Conservation (phyloP, 2,888 invertebrate genomes). For the Lithodes maja region DNA sequence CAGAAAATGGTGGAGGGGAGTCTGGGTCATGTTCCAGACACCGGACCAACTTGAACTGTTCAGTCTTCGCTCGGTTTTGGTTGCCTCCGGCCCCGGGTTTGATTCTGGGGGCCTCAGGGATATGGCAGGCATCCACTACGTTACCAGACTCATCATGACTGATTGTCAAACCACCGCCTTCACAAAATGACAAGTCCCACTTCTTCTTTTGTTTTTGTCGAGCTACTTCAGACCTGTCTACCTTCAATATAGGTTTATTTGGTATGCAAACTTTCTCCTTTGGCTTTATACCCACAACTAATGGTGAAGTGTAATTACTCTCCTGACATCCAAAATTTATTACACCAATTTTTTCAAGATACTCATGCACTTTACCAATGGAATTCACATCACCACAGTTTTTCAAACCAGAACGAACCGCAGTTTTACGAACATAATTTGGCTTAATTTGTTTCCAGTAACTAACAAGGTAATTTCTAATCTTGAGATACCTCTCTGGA, state of each 20-base stretch:
- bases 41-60: conserved; percentile 78
- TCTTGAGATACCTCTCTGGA: conserved; percentile 79
- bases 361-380: conserved; percentile 79
- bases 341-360: conserved; percentile 80
- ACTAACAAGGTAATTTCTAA: conserved; percentile 79
- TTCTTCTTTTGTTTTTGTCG: conserved; percentile 64
- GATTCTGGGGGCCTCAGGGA: conserved; percentile 75
- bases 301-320: conserved; percentile 49
- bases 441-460: conserved; percentile 78
- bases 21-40: conserved; percentile 79
- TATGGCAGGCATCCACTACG: conserved; percentile 76
- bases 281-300: conserved; percentile 46
- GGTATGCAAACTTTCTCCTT: conserved; percentile 46
- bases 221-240: conserved; percentile 59
- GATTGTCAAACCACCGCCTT: conserved; percentile 81
- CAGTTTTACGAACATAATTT: conserved; percentile 79
- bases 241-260: conserved; percentile 39
- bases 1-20: conserved; percentile 80
- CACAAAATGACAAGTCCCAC: conserved; percentile 72
- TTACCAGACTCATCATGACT: conserved; percentile 80
- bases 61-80: conserved; percentile 46
- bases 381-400: conserved; percentile 81
- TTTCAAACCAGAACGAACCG: conserved; percentile 78
- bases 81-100: conserved; percentile 34
- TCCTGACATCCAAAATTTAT: conserved; percentile 79